phyloP scores from a whole-genome alignment of 92 coral and sea anemone species.

The Blastomussa wellsi region DNA sequence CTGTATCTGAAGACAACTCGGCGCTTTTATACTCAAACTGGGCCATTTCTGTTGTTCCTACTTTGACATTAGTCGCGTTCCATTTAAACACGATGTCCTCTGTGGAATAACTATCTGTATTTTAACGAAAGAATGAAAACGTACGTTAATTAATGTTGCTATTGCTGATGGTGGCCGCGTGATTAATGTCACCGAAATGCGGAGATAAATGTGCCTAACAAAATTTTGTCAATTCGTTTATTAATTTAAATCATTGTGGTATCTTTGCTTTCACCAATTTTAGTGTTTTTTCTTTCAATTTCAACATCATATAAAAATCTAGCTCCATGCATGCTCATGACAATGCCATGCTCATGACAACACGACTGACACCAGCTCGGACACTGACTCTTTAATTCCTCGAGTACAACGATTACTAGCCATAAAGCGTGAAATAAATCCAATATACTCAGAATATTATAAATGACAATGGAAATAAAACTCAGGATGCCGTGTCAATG shows the following conservation, averaged over 20 bases:
- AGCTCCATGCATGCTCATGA: no score
- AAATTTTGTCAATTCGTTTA: no score
- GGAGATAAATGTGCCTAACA: no score
- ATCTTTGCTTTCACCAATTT: no score
- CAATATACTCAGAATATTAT: conserved; percentile 43
- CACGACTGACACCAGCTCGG: no score
- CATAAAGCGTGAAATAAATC: conserved; percentile 7
- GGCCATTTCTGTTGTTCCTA: conserved; percentile 28
- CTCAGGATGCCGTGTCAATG: conserved; percentile 20
- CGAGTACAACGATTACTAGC: no score
- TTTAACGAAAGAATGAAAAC: not conserved
- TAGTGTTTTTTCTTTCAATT: no score
- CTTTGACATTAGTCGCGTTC: conserved; percentile 9
- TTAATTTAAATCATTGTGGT: no score
- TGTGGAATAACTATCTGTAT: conserved; percentile 38
- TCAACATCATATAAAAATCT: no score
- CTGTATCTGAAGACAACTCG: conserved; percentile 15
- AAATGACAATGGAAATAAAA: conserved; percentile 39
- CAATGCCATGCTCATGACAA: no score
- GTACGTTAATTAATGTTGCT: not conserved
- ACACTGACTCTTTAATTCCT: no score
- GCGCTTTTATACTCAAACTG: conserved; percentile 38
- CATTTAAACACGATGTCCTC: conserved; percentile 38
- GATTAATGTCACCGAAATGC: not conserved
- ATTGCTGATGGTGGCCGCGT: not conserved